A percentile compares a stretch with the other conserved stretches of the same genome.
Evolutionary conservation across 1,140 invertebrate species (phyloP).

Genomic region (Riptortus pedestris): DNA sequence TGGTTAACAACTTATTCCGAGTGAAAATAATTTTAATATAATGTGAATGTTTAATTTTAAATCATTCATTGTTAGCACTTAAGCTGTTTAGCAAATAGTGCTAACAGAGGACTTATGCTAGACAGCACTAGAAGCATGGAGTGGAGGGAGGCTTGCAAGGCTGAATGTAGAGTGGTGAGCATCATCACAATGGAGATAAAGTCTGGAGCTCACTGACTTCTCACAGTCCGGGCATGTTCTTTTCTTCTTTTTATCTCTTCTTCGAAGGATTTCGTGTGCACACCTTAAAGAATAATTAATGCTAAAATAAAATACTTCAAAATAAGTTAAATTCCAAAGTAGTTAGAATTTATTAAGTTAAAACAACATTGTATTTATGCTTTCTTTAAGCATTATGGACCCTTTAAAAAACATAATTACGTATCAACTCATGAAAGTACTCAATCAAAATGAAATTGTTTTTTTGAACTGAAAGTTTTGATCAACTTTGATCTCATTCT

Average conservation of each 20-base stretch:
- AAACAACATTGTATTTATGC: neutral
- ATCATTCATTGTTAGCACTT: too few relatives aligned
- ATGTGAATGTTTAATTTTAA: too few relatives aligned
- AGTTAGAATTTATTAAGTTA: neutral
- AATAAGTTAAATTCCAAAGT: neutral
- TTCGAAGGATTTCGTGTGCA: slow-evolving; percentile 54
- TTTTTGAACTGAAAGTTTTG: too few relatives aligned
- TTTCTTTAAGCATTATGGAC: too few relatives aligned
- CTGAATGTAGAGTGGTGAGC: slow-evolving; percentile 32
- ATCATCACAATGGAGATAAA: slow-evolving; percentile 39
- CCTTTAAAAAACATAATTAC: too few relatives aligned
- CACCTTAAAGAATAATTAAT: slow-evolving; percentile 42
- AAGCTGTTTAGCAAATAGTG: neutral
- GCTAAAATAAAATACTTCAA: neutral
- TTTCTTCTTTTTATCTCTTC: slow-evolving; percentile 50
- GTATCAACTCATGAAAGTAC: too few relatives aligned
- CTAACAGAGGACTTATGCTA: slow-evolving; percentile 20
- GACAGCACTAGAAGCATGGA: slow-evolving; percentile 32
- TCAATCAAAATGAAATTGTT: too few relatives aligned
- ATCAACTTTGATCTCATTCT: too few relatives aligned
- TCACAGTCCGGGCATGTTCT: slow-evolving; percentile 52
- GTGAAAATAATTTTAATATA: too few relatives aligned
- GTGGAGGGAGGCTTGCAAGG: slow-evolving; percentile 31
- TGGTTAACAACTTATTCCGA: too few relatives aligned
- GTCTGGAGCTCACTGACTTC: slow-evolving; percentile 48